phyloP scores from a whole-genome alignment of 2,113 vertebrate genomes.

The Hippocampus zosterae region DNA sequence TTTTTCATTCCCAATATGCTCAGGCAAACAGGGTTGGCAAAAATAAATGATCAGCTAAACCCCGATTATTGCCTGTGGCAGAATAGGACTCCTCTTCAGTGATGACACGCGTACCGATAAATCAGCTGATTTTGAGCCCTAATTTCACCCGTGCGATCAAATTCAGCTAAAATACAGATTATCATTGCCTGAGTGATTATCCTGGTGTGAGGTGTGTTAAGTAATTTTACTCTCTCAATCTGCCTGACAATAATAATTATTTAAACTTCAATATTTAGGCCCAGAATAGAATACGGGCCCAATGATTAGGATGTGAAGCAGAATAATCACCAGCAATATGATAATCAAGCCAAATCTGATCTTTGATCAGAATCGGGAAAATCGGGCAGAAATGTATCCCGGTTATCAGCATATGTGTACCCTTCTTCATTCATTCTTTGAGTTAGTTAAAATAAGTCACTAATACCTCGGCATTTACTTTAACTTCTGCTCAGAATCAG shows the following conservation, averaged over 20 bases:
- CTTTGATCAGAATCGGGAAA: neutral
- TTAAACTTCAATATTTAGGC: no score
- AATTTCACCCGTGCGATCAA: neutral
- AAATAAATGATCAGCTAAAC: neutral
- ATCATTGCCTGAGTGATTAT: no score
- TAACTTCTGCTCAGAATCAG: neutral
- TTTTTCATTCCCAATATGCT: neutral
- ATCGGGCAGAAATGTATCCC: neutral
- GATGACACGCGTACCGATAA: no score
- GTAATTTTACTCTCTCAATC: no score
- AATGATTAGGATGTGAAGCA: no score
- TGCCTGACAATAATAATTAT: no score
- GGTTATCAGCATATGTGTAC: neutral
- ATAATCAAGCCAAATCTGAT: no score
- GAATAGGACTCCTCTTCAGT: no score
- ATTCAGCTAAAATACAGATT: neutral
- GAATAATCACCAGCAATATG: no score
- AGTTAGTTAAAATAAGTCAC: neutral
- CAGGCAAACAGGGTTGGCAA: neutral
- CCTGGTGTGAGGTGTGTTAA: no score
- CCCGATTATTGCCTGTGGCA: neutral
- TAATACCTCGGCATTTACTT: neutral
- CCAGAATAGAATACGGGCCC: no score
- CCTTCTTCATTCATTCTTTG: neutral
- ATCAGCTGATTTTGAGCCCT: no score